phyloP scores from a whole-genome alignment of 2,113 vertebrate species.

The Cochlearius cochlearius region DNA sequence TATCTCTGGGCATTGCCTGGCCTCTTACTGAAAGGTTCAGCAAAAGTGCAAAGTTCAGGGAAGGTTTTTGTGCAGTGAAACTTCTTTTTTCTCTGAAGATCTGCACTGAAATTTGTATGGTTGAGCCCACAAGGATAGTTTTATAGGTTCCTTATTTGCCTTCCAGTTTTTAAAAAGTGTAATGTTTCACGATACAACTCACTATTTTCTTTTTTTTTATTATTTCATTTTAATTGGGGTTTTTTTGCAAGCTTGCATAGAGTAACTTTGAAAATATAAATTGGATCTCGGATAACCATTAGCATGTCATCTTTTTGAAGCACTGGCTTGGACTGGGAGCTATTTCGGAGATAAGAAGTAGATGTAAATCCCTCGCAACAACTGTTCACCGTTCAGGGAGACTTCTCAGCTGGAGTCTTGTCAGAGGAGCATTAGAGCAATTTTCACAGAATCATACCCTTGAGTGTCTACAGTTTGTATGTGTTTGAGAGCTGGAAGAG shows the following conservation, averaged over 20 bases:
- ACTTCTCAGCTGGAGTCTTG: neutral
- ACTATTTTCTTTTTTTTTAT: neutral
- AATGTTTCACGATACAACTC: neutral
- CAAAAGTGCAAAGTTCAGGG: neutral
- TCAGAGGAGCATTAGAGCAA: neutral
- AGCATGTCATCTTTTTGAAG: neutral
- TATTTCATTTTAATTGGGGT: neutral
- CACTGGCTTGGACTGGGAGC: neutral
- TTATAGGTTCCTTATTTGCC: neutral
- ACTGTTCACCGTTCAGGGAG: neutral
- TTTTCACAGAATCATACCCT: neutral
- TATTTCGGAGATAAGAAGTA: neutral
- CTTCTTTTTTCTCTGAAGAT: neutral
- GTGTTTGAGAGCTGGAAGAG: neutral
- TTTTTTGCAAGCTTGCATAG: neutral
- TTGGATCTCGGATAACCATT: neutral
- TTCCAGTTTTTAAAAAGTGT: neutral
- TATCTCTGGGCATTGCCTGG: neutral
- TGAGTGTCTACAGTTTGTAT: neutral
- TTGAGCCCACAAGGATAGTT: neutral
- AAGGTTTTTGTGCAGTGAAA: neutral
- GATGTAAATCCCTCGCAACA: neutral
- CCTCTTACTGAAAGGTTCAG: neutral
- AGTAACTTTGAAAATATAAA: neutral
- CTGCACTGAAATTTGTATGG: neutral